Evolutionary conservation across 2,113 vertebrate genomes (phyloP).

Genomic region (Microcebus tavaratra): DNA sequence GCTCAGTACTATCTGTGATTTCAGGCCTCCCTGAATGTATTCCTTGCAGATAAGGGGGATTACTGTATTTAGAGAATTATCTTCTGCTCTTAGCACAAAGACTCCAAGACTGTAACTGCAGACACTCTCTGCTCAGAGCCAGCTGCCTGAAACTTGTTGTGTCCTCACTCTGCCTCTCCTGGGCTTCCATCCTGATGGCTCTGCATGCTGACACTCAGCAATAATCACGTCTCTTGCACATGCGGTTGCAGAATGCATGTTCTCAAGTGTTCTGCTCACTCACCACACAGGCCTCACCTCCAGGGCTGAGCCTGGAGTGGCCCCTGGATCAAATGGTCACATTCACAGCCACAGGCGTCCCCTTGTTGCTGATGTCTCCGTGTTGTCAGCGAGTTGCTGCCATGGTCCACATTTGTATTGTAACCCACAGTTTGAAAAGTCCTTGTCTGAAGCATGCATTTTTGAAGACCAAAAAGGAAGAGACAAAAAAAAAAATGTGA

Average conservation of each 20-base stretch:
- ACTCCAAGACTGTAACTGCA: background rate
- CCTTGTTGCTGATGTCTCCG: conserved; percentile 86
- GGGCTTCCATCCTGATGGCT: background rate
- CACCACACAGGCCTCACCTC: conserved; percentile 77
- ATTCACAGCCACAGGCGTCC: conserved; percentile 89
- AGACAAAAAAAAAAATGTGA: background rate
- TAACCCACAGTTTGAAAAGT: background rate
- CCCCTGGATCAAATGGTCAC: conserved; percentile 89
- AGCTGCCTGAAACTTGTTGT: background rate
- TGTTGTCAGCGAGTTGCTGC: conserved; percentile 81
- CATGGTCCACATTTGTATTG: background rate
- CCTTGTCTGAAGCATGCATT: background rate
- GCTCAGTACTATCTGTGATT: background rate
- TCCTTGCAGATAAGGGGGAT: background rate
- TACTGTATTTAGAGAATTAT: background rate
- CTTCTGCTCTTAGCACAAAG: background rate
- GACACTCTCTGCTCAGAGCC: background rate
- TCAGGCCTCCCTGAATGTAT: background rate
- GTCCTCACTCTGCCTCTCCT: background rate
- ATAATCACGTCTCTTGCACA: conserved; percentile 88
- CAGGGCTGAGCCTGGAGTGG: conserved; percentile 88
- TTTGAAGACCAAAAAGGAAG: background rate
- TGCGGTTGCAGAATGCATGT: conserved; percentile 88
- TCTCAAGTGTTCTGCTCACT: conserved; percentile 89
- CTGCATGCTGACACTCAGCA: background rate